phyloP scores from a whole-genome alignment of 2,113 vertebrate species.

The Melanerpes aurifrons region DNA sequence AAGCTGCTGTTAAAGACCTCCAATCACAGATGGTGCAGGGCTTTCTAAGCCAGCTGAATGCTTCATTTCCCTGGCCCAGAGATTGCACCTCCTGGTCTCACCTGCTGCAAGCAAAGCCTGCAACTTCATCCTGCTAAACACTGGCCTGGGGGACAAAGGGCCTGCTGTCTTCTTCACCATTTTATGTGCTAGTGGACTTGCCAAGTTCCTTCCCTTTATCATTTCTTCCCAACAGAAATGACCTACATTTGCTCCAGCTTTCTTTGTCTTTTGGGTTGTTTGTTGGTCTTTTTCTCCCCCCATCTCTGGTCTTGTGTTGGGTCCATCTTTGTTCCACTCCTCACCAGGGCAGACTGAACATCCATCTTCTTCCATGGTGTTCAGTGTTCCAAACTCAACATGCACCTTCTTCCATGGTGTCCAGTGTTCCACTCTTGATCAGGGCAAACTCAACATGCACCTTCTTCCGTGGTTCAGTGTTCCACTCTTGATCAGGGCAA shows the following conservation, averaged over 20 bases:
- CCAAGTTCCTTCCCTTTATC: neutral
- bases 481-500: neutral
- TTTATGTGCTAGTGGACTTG: neutral
- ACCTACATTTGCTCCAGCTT: neutral
- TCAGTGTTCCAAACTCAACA: too few relatives aligned
- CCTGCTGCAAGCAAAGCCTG: neutral
- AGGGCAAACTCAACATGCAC: too few relatives aligned
- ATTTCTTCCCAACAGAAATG: neutral
- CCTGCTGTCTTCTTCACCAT: neutral
- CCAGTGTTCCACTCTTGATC: too few relatives aligned
- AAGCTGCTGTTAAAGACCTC: neutral
- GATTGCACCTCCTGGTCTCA: neutral
- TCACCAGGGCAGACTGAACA: neutral
- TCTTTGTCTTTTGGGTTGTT: neutral
- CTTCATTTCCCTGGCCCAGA: neutral
- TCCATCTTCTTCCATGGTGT: too few relatives aligned
- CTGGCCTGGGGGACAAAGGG: neutral
- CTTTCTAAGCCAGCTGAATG: neutral
- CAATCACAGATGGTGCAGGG: neutral
- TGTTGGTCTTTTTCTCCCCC: accelerated
- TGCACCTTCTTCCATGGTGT: too few relatives aligned
- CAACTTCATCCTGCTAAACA: neutral
- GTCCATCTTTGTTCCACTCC: neutral
- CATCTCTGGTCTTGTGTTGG: neutral
- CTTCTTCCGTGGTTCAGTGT: neutral